phyloP scores from a whole-genome alignment of 2,888 invertebrate species.

The Stratiomys singularior region DNA sequence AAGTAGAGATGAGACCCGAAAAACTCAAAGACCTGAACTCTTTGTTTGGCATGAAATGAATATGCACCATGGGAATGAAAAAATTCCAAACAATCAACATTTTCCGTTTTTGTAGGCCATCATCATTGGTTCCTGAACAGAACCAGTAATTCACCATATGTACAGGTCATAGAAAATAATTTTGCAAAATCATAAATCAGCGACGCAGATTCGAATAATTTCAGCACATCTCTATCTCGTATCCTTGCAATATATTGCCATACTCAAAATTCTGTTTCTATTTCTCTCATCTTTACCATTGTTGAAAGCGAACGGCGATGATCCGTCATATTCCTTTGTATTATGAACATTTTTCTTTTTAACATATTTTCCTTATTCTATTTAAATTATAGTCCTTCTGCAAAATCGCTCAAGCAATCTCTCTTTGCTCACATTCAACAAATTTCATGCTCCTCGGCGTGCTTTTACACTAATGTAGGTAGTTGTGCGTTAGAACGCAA shows the following conservation, averaged over 20 bases:
- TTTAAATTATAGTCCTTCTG: slow-evolving; percentile 4
- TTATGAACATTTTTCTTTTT: neutral
- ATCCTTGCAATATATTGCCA: neutral
- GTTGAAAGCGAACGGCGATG: neutral
- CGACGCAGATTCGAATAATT: neutral
- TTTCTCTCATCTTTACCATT: neutral
- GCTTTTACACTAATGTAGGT: neutral
- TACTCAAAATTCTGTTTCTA: neutral
- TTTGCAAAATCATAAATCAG: neutral
- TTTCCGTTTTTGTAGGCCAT: no score
- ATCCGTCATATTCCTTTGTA: slow-evolving; percentile 3
- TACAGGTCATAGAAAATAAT: neutral
- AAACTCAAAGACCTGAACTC: no score
- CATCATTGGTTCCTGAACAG: no score
- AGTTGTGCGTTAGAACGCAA: neutral
- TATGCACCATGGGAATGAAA: no score
- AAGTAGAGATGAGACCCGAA: no score
- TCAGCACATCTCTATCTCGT: neutral
- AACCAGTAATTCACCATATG: neutral
- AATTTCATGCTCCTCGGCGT: neutral
- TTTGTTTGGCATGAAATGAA: no score
- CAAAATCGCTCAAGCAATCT: neutral
- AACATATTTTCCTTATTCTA: slow-evolving; percentile 1
- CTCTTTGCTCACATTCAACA: neutral
- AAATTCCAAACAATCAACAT: no score